These are phyloP conservation scores for Agapornis roseicollis DNA, from an alignment of 2,113 vertebrate species.

Conservation along the genomic window DNA sequence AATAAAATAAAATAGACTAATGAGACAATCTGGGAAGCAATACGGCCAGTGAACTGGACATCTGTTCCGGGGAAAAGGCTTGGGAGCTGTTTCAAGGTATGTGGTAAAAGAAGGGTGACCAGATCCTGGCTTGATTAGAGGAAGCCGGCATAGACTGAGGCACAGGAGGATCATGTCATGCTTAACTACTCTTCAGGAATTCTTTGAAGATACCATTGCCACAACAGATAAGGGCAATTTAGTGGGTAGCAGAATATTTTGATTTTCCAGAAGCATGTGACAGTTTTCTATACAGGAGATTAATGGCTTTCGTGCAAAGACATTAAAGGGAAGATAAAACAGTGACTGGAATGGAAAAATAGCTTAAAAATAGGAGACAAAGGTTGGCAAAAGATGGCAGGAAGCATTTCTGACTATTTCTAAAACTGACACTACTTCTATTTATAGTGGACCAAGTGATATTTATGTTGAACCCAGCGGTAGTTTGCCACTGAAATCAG, in stretches of 20 bases:
- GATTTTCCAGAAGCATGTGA: constrained; percentile 60
- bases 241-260: constrained; percentile 66
- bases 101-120: background rate
- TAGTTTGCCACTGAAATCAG: background rate
- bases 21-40: background rate
- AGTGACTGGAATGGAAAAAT: constrained; percentile 38
- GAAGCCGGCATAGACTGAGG: background rate
- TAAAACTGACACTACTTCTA: constrained; percentile 22
- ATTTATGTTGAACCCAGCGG: background rate
- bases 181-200: constrained; percentile 54
- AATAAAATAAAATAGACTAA: constrained; percentile 17
- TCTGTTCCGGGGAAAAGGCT: constrained; percentile 9
- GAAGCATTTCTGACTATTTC: constrained; percentile 34
- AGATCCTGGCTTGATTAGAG: background rate
- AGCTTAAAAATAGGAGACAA: constrained; percentile 27
- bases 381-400: constrained; percentile 26
- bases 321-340: constrained; percentile 53
- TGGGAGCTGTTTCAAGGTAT: constrained; percentile 21
- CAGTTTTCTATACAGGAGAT: constrained; percentile 46
- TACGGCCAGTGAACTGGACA: background rate
- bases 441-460: background rate
- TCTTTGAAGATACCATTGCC: constrained; percentile 66
- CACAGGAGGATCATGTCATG: constrained; percentile 40
- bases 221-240: constrained; percentile 64
- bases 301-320: constrained; percentile 44